Evolutionary conservation across 2,888 invertebrate genomes (phyloP).

Genomic region (Idaea biselata): DNA sequence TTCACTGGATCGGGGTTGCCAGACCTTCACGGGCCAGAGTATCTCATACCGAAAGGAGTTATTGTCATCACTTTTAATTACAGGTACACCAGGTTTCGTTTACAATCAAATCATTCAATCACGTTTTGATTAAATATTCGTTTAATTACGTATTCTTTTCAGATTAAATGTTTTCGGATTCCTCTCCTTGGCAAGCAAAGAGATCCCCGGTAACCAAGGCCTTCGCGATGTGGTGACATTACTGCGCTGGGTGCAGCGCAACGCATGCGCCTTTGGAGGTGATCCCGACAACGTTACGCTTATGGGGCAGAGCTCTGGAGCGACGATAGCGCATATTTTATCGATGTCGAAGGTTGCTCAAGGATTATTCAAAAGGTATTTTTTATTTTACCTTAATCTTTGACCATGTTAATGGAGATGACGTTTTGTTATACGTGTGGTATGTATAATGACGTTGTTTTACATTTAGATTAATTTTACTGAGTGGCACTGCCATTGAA

Average conservation of each 20-base stretch:
- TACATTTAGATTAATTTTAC: conserved; percentile 24
- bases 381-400: background rate
- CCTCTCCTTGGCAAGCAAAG: conserved; percentile 47
- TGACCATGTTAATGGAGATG: too few species aligned
- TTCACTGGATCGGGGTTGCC: conserved; percentile 20
- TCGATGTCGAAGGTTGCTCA: conserved; percentile 43
- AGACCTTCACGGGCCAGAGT: conserved; percentile 33
- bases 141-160: conserved; percentile 20
- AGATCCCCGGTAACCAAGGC: conserved; percentile 60
- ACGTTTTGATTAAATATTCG: background rate
- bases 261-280: conserved; percentile 56
- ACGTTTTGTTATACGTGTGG: too few species aligned
- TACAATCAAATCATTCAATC: background rate
- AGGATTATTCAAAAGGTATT: conserved; percentile 39
- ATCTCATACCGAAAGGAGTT: conserved; percentile 31
- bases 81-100: conserved; percentile 39
- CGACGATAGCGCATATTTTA: conserved; percentile 45
- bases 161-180: conserved; percentile 60
- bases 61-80: conserved; percentile 61
- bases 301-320: conserved; percentile 60
- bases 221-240: conserved; percentile 54
- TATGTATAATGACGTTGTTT: background rate
- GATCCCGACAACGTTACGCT: conserved; percentile 55
- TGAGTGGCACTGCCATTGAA: conserved; percentile 31
- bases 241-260: conserved; percentile 55